Base-by-base conservation (phyloP, 1,140 invertebrate species). In the Lepidotrigona ventralis region DNA sequence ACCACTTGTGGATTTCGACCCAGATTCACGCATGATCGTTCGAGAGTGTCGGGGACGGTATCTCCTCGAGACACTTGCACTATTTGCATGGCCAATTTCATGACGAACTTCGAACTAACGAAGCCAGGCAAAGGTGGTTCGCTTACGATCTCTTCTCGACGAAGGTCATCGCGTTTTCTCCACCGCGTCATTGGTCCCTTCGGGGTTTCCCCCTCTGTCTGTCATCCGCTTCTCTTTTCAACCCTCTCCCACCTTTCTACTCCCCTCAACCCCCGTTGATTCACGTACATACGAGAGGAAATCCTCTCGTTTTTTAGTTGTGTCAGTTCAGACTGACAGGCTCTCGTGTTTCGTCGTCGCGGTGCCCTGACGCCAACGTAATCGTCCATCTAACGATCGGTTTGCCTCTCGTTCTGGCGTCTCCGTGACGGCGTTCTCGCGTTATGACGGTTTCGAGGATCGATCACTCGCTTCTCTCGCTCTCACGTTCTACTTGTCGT, bases 161-260 rank as follows among this genome's bases (percentile, higher is more conserved):
- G 84, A 90, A 91, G 90, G 88, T 90, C 89, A 81, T 39, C 79
- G 70, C 76, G 84, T 85, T 91, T 91, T 81, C 89, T 88, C 66
- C 64, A 56, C 66, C 84, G 63, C 66, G 77, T 46, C 56, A 33
- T 14, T 60, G 73, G 29, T 69, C 70, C 81, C 88, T 89, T 86
- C 70, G 73, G 72, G 84, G 83, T 89, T 90, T 58, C 84, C 72
- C 68, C 78, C 82, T 51, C 76, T 78, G 64, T 60, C 58, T 84
- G 19, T 39, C 9, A 29, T 33, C 9, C 33, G 3, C 1, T 69
- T 29, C n/a, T 29, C n/a, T 29, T 29, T 26, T 0, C 63, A 8
- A 26, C 29, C 15, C 6, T 26, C 3, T 63, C 26, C 6, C 29
- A 6, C 26, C 26, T 11, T 1, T 66, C 9, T 29, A 5, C 12